A percentile compares a stretch with the other conserved stretches of the same genome.
phyloP scores from a whole-genome alignment of 2,888 invertebrate species.

The Coenonympha arcania region DNA sequence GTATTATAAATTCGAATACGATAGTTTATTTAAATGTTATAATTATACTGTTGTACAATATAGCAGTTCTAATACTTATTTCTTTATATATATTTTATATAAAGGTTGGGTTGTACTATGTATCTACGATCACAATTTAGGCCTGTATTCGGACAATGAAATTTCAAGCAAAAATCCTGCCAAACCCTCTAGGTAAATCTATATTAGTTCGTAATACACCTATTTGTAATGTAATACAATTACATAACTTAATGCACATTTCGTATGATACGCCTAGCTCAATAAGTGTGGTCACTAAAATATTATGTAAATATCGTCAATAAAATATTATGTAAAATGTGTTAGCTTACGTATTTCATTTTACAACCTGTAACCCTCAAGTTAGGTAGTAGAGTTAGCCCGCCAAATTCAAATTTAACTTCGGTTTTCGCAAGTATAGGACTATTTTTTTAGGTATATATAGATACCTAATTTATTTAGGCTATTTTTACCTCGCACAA shows the following conservation, averaged over 20 bases:
- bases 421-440: too few relatives aligned
- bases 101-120: conserved; percentile 46
- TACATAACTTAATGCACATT: conserved; percentile 69
- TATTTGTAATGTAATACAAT: conserved; percentile 66
- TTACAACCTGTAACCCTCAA: too few relatives aligned
- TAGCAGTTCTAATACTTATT: conserved; percentile 27
- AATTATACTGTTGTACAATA: conserved; percentile 35
- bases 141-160: conserved; percentile 56
- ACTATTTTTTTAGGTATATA: too few relatives aligned
- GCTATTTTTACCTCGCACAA: too few relatives aligned
- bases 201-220: conserved; percentile 37
- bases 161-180: conserved; percentile 68
- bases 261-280: conserved; percentile 71
- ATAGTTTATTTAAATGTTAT: conserved; percentile 26
- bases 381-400: too few relatives aligned
- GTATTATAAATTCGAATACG: conserved; percentile 15
- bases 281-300: conserved; percentile 73
- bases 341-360: conserved; percentile 47
- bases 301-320: conserved; percentile 72
- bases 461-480: too few relatives aligned
- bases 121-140: conserved; percentile 39
- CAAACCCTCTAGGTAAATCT: conserved; percentile 50
- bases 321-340: conserved; percentile 73
- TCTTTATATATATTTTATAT: conserved; percentile 54
- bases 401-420: too few relatives aligned